A percentile compares a stretch with the other conserved stretches of the same genome.
phyloP scores from a whole-genome alignment of 2,113 vertebrate genomes.

The Leptobrachium ailaonicum region DNA sequence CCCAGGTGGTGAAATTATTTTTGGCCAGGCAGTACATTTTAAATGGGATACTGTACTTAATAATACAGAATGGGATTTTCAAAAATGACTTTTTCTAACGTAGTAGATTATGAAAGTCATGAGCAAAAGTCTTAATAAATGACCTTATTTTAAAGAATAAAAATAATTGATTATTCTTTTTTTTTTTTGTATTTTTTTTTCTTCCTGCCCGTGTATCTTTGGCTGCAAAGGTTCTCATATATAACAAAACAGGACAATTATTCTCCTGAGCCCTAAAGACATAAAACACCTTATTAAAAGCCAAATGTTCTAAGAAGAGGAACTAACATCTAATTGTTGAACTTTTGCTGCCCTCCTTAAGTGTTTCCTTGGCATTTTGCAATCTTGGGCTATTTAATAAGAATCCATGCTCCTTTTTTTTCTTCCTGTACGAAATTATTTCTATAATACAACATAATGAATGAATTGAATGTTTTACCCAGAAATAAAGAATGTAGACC shows the following conservation, averaged over 20 bases:
- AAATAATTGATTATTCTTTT: neutral
- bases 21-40: too few species aligned
- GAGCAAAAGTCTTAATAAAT: neutral
- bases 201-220: neutral
- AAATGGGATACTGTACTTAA: too few species aligned
- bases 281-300: slow-evolving; percentile 10
- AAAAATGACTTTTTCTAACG: neutral
- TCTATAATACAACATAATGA: neutral
- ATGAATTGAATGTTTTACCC: slow-evolving; percentile 6
- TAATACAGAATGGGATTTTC: neutral
- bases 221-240: neutral
- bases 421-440: neutral
- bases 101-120: neutral
- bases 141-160: neutral
- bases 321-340: slow-evolving; percentile 20
- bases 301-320: slow-evolving; percentile 1
- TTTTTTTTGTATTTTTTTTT: neutral
- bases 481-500: slow-evolving; percentile 41
- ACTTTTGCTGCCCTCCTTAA: slow-evolving; percentile 24
- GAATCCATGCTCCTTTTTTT: neutral
- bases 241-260: slow-evolving; percentile 1
- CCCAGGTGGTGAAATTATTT: too few species aligned
- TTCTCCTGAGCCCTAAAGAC: neutral
- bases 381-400: neutral
- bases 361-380: slow-evolving; percentile 40